Base-by-base conservation (phyloP, 2,113 vertebrate species). In the Trichomycterus rosablanca region DNA sequence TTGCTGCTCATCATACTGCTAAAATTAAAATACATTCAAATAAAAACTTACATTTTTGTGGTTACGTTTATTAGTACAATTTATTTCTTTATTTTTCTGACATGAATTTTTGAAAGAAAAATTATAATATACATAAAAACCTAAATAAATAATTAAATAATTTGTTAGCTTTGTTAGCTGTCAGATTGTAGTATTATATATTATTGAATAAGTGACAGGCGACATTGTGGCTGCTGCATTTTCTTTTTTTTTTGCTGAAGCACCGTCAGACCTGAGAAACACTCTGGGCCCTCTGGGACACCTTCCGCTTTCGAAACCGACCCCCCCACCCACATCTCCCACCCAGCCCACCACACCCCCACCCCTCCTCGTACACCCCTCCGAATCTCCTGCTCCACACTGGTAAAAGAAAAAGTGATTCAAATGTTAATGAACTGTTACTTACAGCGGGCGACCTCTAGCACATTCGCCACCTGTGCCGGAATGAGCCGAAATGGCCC, bases 381-480 rank as follows among this genome's bases (percentile, higher is more conserved):
- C 30, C 11, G 15, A 63, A 68, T 75, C 67, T 40, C 22, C 20
- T 68, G 53, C 67, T 72, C 46, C 42, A 59, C 57, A 49, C 71
- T 66, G 71, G 30, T 44, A 42, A 70, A 72, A 76, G 72, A 56
- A 49, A 73, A 68, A 72, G 69, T 70, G 72, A 78, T 76, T 78
- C 63, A 70, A 71, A 80, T 80, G 78, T 78, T 80, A 80, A 80
- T 78, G 71, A 78, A 75, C 76, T 68, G 73, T 76, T 78, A 73
- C 78, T 80, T 76, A 72, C 73, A 78, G 70, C 67, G 63, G 53
- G 12, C 72, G 63, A 71, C 74, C 76, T 69, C 70, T 69, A 68
- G 71, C 61, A 65, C 72, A 67, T 78, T 78, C 61, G 73, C 74
- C 78, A 80, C 76, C 76, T 80, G 78, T 80, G 76, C 73, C 64